Evolutionary conservation across 2,797 vertebrate genomes (phyloP).

Genomic region (Melopsittacus undulatus): DNA sequence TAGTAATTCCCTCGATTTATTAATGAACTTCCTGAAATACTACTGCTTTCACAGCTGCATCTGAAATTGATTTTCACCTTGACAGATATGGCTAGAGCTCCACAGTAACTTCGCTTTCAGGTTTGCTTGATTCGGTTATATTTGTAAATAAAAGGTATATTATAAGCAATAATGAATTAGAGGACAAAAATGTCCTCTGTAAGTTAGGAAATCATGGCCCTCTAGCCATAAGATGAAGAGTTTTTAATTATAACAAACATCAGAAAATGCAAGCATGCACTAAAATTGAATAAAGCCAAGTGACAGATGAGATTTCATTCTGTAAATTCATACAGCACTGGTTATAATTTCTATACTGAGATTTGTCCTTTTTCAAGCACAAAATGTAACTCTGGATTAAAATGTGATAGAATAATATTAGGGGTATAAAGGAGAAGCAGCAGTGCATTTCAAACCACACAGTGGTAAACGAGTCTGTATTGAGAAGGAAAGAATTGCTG

Average conservation of each 20-base stretch:
- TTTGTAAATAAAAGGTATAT: not conserved
- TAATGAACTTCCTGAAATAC: slow-evolving; percentile 30
- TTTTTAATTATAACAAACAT: not conserved
- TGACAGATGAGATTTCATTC: not conserved
- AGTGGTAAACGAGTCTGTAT: not conserved
- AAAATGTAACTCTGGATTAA: not conserved
- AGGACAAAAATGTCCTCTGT: not conserved
- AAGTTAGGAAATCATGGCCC: not conserved
- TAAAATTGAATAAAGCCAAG: not conserved
- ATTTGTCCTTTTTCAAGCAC: not conserved
- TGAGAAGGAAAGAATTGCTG: not conserved
- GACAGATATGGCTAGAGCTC: not conserved
- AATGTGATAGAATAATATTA: not conserved
- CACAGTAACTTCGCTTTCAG: not conserved
- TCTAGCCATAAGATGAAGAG: not conserved
- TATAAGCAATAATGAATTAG: not conserved
- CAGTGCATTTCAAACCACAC: not conserved
- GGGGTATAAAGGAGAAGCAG: not conserved
- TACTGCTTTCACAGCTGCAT: slow-evolving; percentile 10
- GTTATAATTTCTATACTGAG: not conserved
- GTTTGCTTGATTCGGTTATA: slow-evolving; percentile 2
- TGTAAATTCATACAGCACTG: not conserved
- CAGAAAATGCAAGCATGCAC: not conserved
- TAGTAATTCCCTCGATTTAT: slow-evolving; percentile 19
- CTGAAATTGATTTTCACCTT: slow-evolving; percentile 53